These are phyloP conservation scores for Argyresthia albistria DNA, from an alignment of 2,888 invertebrate species.

Conservation along the genomic window DNA sequence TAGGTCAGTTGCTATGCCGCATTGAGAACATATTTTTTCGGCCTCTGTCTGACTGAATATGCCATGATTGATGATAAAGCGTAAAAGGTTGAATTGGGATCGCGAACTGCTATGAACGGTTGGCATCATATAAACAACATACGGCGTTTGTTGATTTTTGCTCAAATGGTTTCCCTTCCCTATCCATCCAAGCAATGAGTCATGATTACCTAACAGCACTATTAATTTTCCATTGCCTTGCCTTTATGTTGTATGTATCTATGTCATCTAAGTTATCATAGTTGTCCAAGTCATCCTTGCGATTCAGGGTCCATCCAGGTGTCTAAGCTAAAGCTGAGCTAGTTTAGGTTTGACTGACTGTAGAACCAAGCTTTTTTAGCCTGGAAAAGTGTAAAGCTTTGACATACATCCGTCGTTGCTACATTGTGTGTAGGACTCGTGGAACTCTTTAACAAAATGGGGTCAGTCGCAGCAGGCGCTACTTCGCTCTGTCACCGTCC, in stretches of 20 bases:
- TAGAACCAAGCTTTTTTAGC: too few species aligned
- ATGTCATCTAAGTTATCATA: too few species aligned
- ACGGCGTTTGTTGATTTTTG: slow-evolving; percentile 28
- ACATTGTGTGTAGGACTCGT: background rate
- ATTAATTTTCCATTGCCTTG: too few species aligned
- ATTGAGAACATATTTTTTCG: background rate
- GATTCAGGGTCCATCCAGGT: too few species aligned
- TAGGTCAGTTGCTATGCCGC: background rate
- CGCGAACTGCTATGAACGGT: slow-evolving; percentile 1
- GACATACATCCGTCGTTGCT: background rate
- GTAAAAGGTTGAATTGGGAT: slow-evolving; percentile 2
- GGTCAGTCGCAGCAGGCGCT: slow-evolving; percentile 11
- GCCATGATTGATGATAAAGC: slow-evolving; percentile 1
- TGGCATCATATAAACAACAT: slow-evolving; percentile 20
- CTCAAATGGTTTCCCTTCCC: slow-evolving; percentile 24
- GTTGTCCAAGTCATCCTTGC: too few species aligned
- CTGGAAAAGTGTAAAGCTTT: background rate
- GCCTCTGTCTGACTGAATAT: background rate
- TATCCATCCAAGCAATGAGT: slow-evolving; percentile 23
- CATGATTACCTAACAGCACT: slow-evolving; percentile 9
- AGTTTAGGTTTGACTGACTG: too few species aligned
- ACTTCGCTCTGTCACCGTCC: slow-evolving; percentile 34
- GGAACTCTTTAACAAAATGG: slow-evolving; percentile 4
- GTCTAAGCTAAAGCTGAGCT: too few species aligned
- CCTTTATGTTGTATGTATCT: too few species aligned